These are phyloP conservation scores for Conistra vaccinii DNA, from an alignment of 2,888 invertebrate species.

Conservation along the genomic window DNA sequence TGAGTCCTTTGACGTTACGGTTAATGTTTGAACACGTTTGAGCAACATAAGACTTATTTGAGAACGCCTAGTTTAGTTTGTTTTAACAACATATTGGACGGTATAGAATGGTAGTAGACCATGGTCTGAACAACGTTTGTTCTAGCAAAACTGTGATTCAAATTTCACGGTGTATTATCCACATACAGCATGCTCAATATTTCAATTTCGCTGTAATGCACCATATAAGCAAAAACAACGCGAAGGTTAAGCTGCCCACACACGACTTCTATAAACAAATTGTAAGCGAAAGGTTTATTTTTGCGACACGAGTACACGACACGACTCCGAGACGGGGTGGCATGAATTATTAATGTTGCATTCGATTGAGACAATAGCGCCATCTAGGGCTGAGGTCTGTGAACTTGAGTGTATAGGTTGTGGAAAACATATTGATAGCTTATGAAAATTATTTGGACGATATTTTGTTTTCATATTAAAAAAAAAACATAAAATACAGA, in stretches of 20 bases:
- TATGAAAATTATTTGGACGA: no score
- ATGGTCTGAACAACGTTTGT: no score
- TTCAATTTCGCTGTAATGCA: background rate
- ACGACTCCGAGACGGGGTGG: conserved; percentile 41
- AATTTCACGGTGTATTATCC: no score
- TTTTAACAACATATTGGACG: no score
- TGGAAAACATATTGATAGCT: no score
- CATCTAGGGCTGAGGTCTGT: conserved; percentile 33
- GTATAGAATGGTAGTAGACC: no score
- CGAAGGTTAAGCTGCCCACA: conserved; percentile 28
- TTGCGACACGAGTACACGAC: conserved; percentile 57
- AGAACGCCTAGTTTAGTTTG: no score
- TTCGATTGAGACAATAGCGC: conserved; percentile 31
- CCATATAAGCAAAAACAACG: conserved; percentile 16
- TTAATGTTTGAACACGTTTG: no score
- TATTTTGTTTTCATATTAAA: background rate
- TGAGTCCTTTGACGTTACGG: no score
- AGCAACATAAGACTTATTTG: no score
- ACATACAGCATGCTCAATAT: conserved; percentile 5
- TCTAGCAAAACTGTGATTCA: no score
- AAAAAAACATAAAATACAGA: background rate
- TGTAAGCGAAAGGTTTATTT: conserved; percentile 52
- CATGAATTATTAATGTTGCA: conserved; percentile 52
- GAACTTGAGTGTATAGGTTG: background rate
- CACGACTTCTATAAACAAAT: conserved; percentile 53